These are phyloP conservation scores for Psilopsiagon aurifrons DNA, from an alignment of 2,113 vertebrate genomes.

Conservation along the genomic window DNA sequence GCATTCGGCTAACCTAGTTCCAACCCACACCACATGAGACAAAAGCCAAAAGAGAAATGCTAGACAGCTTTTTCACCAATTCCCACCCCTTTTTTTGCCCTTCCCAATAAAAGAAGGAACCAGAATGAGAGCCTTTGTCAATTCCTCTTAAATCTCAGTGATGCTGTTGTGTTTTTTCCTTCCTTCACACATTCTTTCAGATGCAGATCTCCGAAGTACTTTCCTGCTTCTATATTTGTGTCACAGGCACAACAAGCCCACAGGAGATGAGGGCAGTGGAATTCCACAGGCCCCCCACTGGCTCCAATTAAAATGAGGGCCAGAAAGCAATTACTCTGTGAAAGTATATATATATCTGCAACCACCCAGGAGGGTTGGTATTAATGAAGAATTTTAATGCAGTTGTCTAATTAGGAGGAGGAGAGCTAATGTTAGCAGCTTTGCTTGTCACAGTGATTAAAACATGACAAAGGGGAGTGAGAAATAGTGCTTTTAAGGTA, in stretches of 20 bases:
- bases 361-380: not conserved
- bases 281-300: constrained; percentile 32
- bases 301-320: constrained; percentile 67
- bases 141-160: not conserved
- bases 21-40: not conserved
- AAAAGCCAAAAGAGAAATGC: not conserved
- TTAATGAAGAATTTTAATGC: constrained; percentile 59
- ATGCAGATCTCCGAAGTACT: not conserved
- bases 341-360: constrained; percentile 37
- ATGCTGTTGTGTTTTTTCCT: not conserved
- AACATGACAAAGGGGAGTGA: not conserved
- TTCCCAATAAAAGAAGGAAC: not conserved
- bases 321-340: constrained; percentile 47
- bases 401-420: constrained; percentile 70
- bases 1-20: not conserved
- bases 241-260: not conserved
- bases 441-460: not conserved
- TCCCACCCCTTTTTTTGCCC: fast-evolving
- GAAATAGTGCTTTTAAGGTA: constrained; percentile 6
- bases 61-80: not conserved
- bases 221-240: not conserved
- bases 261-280: not conserved
- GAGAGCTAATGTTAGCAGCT: constrained; percentile 31
- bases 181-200: not conserved
- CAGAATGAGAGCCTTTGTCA: not conserved